Conservation (phyloP, 1,140 invertebrate genomes). For the Nasonia longicornis region DNA sequence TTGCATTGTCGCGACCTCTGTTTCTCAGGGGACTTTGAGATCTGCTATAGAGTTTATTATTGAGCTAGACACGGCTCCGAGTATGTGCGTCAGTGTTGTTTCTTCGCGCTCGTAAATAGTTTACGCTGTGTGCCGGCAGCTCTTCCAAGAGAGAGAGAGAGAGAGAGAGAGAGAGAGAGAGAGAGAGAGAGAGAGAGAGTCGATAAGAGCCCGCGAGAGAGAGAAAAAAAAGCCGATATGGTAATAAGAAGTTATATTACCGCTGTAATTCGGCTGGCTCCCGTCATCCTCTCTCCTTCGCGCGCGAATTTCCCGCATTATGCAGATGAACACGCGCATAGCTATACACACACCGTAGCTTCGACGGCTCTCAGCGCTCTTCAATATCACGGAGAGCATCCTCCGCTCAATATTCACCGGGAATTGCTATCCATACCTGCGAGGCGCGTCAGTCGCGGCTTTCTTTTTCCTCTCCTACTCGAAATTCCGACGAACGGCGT, state of each 20-base stretch:
- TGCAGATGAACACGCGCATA: slow-evolving; percentile 31
- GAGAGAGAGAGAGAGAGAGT: not conserved
- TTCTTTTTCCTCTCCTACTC: not conserved
- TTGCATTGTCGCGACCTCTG: not conserved
- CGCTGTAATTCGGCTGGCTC: slow-evolving; percentile 4
- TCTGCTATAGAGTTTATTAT: not conserved
- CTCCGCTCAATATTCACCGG: slow-evolving; percentile 19
- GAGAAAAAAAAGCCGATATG: not conserved
- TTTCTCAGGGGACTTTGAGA: not conserved
- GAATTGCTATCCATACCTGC: slow-evolving; percentile 15
- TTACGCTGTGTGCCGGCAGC: too few relatives aligned
- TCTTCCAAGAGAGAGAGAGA: not conserved
- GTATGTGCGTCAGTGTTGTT: too few relatives aligned
- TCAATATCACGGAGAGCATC: not conserved
- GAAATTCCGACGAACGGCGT: slow-evolving; percentile 8
- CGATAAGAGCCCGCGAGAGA: not conserved
- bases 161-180: not conserved
- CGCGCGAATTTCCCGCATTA: slow-evolving; percentile 25
- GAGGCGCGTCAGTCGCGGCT: not conserved
- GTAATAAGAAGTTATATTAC: slow-evolving; percentile 18
- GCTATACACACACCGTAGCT: too few relatives aligned
- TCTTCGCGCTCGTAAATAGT: too few relatives aligned
- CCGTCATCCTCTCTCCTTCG: not conserved
- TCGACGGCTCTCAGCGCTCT: not conserved
- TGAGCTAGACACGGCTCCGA: not conserved